Base-by-base conservation (phyloP, 2,888 invertebrate species). In the Cheilosia scutellata region DNA sequence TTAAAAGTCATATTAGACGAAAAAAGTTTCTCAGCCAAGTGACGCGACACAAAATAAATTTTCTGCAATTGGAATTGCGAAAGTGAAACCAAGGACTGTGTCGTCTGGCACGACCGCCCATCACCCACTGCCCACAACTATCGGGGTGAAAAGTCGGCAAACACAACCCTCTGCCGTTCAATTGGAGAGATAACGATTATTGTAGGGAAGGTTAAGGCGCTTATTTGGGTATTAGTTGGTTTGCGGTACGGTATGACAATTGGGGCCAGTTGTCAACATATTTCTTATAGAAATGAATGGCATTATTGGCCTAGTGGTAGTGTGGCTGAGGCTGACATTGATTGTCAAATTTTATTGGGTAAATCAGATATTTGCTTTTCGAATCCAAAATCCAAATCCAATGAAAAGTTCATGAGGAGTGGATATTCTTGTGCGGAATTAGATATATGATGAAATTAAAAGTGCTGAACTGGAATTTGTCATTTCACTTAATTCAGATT, bases 191-290 rank as follows among this genome's bases (percentile, higher is more conserved):
- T 29, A 80, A 47, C 51, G 51, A 80, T 70, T 86, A 62, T 57
- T 51, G 16, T 25, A 42, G 11, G 42, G 51, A 77, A 82, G 82
- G 86, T 77, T 86, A 82, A 86, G 82, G 51, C 71, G 82, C 60
- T 86, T 86, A 86, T 77, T 79, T 76, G 27, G 27, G 75, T 37
- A 71, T 84, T 76, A 80, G 62, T 76, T 62, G 29, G 31, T 27
- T 66, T 84, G 68, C 47, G 29, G 44, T 51, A 53, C 44, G 13
- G 44, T 63, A 44, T 70, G 60, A 55, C 65, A 62, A 86, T 86
- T 86, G 66, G 44, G 80, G 76, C 60, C 70, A 71, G 62, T 29
- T 71, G 80, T 76, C 63, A 65, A 60, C 58, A 62, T 55, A 62
- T 60, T 71, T 80, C 47, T 20, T 20, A n/a, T n/a, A 16, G 49